These are phyloP conservation scores for Silurus aristotelis DNA, from an alignment of 2,797 vertebrate species.

Conservation along the genomic window DNA sequence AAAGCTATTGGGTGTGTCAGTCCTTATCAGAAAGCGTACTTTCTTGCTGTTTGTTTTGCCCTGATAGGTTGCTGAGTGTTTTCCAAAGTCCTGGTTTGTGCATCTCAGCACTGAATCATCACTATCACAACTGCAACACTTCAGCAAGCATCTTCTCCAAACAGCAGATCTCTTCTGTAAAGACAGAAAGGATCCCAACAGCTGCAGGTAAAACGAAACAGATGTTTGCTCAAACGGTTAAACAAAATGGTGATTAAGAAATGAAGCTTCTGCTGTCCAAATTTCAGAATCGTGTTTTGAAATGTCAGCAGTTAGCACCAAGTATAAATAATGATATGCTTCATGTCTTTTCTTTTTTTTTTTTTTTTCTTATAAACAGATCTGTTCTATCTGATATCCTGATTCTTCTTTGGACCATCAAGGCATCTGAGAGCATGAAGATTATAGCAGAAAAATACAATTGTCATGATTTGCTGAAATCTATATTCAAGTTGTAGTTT, in stretches of 20 bases:
- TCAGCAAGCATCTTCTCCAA: conserved; percentile 82
- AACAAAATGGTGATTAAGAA: background rate
- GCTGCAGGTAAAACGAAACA: conserved; percentile 58
- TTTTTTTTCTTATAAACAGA: conserved; percentile 54
- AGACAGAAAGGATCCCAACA: conserved; percentile 62
- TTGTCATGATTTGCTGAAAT: conserved; percentile 75
- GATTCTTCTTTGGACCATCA: conserved; percentile 78
- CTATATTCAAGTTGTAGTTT: conserved; percentile 39
- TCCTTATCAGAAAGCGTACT: background rate
- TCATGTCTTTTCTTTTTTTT: background rate
- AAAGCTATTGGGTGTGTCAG: background rate
- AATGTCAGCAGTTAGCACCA: background rate
- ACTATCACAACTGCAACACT: conserved; percentile 80
- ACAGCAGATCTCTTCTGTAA: conserved; percentile 71
- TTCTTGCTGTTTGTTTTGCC: too few species aligned
- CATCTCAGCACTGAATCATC: conserved; percentile 65
- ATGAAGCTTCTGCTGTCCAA: background rate
- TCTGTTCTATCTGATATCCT: conserved; percentile 75
- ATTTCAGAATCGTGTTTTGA: background rate
- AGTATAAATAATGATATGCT: background rate
- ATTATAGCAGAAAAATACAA: conserved; percentile 77
- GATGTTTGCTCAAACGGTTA: background rate
- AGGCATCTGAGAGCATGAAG: conserved; percentile 76
- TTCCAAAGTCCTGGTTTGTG: conserved; percentile 85
- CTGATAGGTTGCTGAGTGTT: conserved; percentile 77